Evolutionary conservation across 2,797 vertebrate species (phyloP), one percentile per base, ranked within the genome.

Genomic region (Gymnoscopelus microlampas): DNA sequence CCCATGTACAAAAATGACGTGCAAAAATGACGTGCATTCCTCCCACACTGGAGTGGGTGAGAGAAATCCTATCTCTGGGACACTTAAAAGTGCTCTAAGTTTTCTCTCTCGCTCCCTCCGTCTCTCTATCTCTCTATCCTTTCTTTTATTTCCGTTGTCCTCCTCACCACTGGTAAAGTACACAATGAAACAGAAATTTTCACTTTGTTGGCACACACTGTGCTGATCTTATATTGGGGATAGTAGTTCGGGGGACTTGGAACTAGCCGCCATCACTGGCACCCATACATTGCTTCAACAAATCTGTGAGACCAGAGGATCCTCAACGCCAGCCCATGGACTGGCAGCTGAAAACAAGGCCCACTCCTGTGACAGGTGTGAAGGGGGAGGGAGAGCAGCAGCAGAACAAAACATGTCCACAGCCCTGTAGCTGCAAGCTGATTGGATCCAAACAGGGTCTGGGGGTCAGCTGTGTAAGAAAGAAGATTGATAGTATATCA

Each of bases 401-500:
- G 75, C 81, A 89, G 3, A 94, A 94, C 74, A 23, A 92, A 50
- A 93, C 94, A n/a, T 99, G 98, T 75, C 97, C 97, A 0, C 94
- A 94, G 75, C 92, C 95, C 12, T 99, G 98, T 89, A 93, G 89
- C 87, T 99, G 97, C 71, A 96, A 96, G 79, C 94, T 96, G 73
- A 91, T 94, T 5, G 96, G 96, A 68, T 93, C 95, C 29, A 93
- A 95, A 39, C 95, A 94, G 0, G 97, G 97, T 60, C 93, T 99
- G 81, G 97, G 96, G 90, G 96, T 99, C 85, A 98, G 98, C 91
- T 99, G 98, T 81, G 97, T 98, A 79, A 96, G 96, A 67, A 96
- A 95, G 63, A 97, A 97, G 76, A 95, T 99, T 78, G 97, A 97
- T 86, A 99, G 94, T 70, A 66, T 99, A 68, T 87, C 94, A 54